Evolutionary conservation across 1,140 invertebrate genomes (phyloP).

Genomic region (Brachystomella parvula): DNA sequence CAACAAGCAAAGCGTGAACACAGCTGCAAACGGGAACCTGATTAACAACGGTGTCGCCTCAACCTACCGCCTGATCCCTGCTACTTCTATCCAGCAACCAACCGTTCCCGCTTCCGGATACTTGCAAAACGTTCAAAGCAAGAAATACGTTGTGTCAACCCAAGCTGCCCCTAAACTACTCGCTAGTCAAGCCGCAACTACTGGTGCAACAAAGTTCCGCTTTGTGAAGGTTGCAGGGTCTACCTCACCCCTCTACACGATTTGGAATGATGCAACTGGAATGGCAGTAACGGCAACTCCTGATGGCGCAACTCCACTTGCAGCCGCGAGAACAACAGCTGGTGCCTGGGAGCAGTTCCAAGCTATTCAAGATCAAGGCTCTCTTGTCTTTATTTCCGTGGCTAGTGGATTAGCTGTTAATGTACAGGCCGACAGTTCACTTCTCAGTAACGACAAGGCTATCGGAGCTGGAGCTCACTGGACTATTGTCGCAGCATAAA

Average conservation of each 20-base stretch:
- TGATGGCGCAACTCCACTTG: conserved; percentile 15
- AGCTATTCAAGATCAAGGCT: conserved; percentile 16
- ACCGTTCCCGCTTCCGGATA: background rate
- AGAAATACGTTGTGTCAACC: conserved; percentile 9
- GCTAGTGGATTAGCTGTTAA: conserved; percentile 17
- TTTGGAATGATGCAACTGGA: conserved; percentile 10
- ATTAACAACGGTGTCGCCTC: conserved; percentile 9
- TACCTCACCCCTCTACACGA: conserved; percentile 13
- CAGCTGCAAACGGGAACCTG: background rate
- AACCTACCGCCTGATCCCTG: conserved; percentile 13
- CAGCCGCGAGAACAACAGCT: conserved; percentile 15
- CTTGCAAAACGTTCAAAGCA: conserved; percentile 10
- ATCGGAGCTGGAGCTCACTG: conserved; percentile 17
- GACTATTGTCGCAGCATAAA: too few species aligned
- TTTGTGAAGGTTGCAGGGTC: background rate
- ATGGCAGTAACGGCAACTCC: conserved; percentile 22
- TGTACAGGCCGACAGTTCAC: conserved; percentile 22
- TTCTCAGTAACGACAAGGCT: conserved; percentile 23
- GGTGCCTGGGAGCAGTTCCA: conserved; percentile 34
- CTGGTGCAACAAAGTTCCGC: background rate
- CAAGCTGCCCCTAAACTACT: background rate
- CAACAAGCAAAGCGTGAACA: conserved; percentile 7
- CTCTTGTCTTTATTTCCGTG: conserved; percentile 23
- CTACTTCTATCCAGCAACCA: background rate
- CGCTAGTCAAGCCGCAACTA: background rate